Base-by-base conservation (phyloP, 2,113 vertebrate genomes). In the Tyrannus savana region DNA sequence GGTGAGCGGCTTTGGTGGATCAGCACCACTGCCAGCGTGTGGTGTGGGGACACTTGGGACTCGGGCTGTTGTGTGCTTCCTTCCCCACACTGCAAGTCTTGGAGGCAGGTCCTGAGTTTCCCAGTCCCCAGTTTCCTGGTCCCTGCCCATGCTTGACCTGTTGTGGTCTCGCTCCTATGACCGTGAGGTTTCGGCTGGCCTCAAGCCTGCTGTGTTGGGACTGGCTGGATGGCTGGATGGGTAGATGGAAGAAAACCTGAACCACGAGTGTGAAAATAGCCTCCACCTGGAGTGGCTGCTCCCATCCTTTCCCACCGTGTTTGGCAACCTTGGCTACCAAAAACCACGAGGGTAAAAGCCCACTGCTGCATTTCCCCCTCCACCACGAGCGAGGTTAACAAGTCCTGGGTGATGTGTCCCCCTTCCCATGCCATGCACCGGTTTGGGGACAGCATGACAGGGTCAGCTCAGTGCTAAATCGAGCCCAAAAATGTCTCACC, bases 391-490 rank as follows among this genome's bases (percentile, higher is more conserved):
- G 22, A 78, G 74, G 28, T 55, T 67, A n/a, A 14, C 47, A n/a
- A n/a, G 37, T 24, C 64, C 56, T 3, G 6, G 55, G 55, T 39
- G 49, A 16, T 3, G 4, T 52, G 55, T 50, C n/a, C 52, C 37
- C 3, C 18, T 50, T 58, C 30, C 50, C 50, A 25, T 2, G 3
- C 53, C 0, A 0, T 2, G 2, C 17, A 46, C 17, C 1, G 0
- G 7, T 35, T 35, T 71, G 50, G 47, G 55, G 39, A 5, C 23
- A 27, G 66, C 1, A 1, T n/a, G 22, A 39, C 6, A 18, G 31
- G 41, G 17, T 49, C 11, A 2, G 14, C 25, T 60, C 3, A 3
- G 24, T 50, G 84, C 35, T 86, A 58, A 58, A 66, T 16, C 2
- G 0, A 14, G 84, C 19, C 27, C n/a, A 44, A 56, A 83, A 69